Percentiles rank a stretch among this genome's conserved stretches.
These are phyloP conservation scores for Patiria pectinifera DNA, from an alignment of 53 echinoderm and acorn worm species.

Conservation along the genomic window DNA sequence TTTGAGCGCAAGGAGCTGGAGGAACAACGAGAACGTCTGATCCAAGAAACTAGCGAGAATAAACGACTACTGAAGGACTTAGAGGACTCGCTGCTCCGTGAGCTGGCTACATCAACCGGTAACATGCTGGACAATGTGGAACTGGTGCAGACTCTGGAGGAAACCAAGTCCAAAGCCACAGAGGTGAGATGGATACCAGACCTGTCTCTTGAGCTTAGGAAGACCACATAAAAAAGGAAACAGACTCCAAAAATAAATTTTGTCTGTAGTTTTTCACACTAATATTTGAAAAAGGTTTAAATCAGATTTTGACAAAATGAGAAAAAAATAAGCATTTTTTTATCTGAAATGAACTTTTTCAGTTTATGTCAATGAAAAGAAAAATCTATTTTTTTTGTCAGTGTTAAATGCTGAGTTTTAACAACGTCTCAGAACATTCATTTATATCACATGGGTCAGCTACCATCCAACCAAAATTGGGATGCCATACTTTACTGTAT, in stretches of 20 bases:
- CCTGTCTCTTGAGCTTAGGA: not conserved
- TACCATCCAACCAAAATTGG: no score
- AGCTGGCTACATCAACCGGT: slow-evolving; percentile 97
- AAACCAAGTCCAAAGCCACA: slow-evolving; percentile 98
- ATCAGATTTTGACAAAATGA: no score
- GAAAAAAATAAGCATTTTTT: no score
- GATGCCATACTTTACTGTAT: not conserved
- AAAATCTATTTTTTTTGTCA: no score
- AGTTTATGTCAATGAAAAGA: no score
- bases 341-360: not conserved
- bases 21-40: slow-evolving; percentile 97
- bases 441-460: no score
- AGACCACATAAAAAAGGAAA: not conserved
- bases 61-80: slow-evolving; percentile 93
- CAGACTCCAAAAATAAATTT: no score
- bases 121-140: slow-evolving; percentile 99
- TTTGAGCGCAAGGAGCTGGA: slow-evolving; percentile 99
- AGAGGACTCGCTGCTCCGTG: slow-evolving; percentile 95
- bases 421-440: no score
- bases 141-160: slow-evolving; percentile 93
- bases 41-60: slow-evolving; percentile 98
- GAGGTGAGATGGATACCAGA: slow-evolving; percentile 74
- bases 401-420: no score
- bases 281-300: no score
- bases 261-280: no score